Evolutionary conservation across 2,888 invertebrate genomes (phyloP), one percentile per base, ranked within the genome.

Genomic region (Lomographa bimaculata): DNA sequence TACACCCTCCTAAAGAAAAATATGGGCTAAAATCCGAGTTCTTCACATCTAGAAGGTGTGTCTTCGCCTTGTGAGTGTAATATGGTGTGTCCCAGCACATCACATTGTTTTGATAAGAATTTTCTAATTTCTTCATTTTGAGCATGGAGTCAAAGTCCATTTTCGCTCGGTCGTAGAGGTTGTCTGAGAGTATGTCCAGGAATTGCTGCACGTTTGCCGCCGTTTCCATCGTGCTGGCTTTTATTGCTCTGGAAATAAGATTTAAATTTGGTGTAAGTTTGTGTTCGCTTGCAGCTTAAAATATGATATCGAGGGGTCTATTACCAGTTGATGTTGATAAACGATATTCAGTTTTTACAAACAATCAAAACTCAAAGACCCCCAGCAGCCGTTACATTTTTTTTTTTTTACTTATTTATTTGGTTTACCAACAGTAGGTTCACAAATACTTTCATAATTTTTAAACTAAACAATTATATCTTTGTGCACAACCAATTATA

Each of bases 1-100:
- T 98, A 64, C 98, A 98, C 3, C 94, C 93, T 0, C 98, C 98
- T 0, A 99, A 89, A 5, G 96, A 98, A 79, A 97, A 97, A 77
- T 94, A 98, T 1, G 95, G 96, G 21, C 94, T 91, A 62, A 94
- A 95, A 60, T 96, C 95, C 2, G 92, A 90, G 34, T 92, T 91
- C 5, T 92, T 92, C 0, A 93, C 92, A 43, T 94, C 91, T 0
- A 96, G 83, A 64, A 94, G 90, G 42, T 93, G 91, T 0, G 91
- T 91, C 71, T 94, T 95, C 0, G 94, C 93, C 67, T 93, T 93
- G 1, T 93, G 91, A 0, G 93, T 94, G 61, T 94, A 96, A 73
- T 96, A 98, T 0, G 97, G 94, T 0, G 96, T 94, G 75, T 98
- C 98, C 98, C 98, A 98, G 18, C 92, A 90, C 60, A 90, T 90